Base-by-base conservation (phyloP, 37 sponge, comb jelly and placozoan genomes). In the Agelas oroides region DNA sequence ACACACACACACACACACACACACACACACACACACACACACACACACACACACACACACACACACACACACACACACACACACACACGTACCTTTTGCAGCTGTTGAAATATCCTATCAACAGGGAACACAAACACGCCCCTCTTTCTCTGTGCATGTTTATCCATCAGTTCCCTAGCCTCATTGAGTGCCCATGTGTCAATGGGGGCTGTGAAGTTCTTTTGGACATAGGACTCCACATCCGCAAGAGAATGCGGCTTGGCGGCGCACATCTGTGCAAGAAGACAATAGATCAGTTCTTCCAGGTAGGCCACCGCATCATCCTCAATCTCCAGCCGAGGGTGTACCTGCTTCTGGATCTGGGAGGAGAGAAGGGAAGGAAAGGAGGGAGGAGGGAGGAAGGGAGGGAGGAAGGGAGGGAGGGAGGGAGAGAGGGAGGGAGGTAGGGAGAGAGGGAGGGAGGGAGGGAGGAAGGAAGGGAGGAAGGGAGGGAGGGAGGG, bases 301-400 rank as follows among this genome's bases (percentile, higher is more conserved):
- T 97, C 97, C 52, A 97, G 77, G 65, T 90, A 94, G 1, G 54
- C 66, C 36, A 97, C 27, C 0, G 95, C 90, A 37, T 92, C 91
- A 57, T 87, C 88, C 11, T 94, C 93, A 31, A 92, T 94, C 23
- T 86, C 87, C 46, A 94, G 68, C 0, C 88, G 78, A 58, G 95
- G 95, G 63, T 94, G 95, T n/a, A 94, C 97, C 68, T 97, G 90
- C 53, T 91, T 84, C 59, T 87, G 85, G 38, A 94, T 89, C 97
- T 97, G 53, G 20, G 55, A 12, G 62, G 37, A 12, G 1, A 1
- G 24, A 12, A 8, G 46, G 46, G 46, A 8, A 8, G 52, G 36
- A 31, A 37, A 1, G 39, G 55, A 30, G 82, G 37, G 18, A 33
- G 70, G 52, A 1, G 66, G 70, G 35, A 40, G 24, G 70, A 58